Evolutionary conservation across 2,113 vertebrate species (phyloP), one percentile per base, ranked within the genome.

Genomic region (Axis porcinus): DNA sequence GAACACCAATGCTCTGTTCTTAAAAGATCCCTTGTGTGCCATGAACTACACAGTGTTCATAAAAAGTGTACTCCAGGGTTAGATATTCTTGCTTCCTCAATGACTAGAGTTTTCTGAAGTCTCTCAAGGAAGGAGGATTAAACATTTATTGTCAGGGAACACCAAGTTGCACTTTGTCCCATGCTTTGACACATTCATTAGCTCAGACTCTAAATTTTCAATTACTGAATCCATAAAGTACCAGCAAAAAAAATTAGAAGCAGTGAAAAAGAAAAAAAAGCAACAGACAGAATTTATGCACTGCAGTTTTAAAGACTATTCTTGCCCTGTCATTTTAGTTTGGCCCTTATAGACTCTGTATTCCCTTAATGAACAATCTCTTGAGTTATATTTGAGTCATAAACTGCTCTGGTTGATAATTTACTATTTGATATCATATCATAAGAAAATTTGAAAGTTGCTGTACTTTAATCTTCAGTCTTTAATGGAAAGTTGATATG

Each of bases 81-180:
- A 97, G 94, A 98, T 98, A 98, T 95, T 97, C 97, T 98, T 97
- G 74, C 95, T 98, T 98, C 97, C 98, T 98, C 98, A 98, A 98
- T 98, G 98, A 98, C 98, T 95, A 88, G 96, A 98, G 97, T 98
- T 98, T 99, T 98, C 88, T 57, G 70, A 94, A 93, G 83, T 98
- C 98, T 98, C 98, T 91, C 91, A 85, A 97, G 97, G 96, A 97
- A 78, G 45, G 28, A 58, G 45, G 97, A 90, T 98, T 98, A 98
- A 98, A 98, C 97, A 97, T 93, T 97, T 96, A 89, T 93, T 98
- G 98, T 98, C 97, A 96, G 95, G 96, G 88, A 86, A 92, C 23
- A 86, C 94, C 36, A 54, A 23, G 47, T n/a, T 95, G 64, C 86
- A 94, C 97, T 97, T 95, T 94, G 28, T 94, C 78, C 95, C 40